Evolutionary conservation across 2,888 invertebrate genomes (phyloP), one percentile per base, ranked within the genome.

Genomic region (Dynastes grantii): DNA sequence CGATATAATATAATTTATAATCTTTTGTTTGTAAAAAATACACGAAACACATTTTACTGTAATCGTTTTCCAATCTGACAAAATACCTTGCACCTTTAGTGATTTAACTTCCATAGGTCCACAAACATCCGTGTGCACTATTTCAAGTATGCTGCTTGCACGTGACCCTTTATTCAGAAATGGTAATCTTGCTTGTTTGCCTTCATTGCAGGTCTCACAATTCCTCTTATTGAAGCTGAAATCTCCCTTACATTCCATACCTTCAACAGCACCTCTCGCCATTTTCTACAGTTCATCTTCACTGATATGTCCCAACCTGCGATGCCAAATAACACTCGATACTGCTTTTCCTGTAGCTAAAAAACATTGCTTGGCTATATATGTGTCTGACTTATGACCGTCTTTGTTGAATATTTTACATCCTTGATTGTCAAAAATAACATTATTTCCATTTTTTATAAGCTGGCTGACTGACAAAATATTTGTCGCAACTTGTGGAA

Each of bases 71-170:
- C 0, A 75, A 37, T 3, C 29, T 76, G 79, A 80, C 27, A 55
- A 61, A 78, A 78, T 80, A 79, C 64, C 51, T 75, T 22, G 78
- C 65, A 13, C 78, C 68, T 0, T 67, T 78, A 49, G 80, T 45
- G 83, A 83, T 49, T 32, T 29, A 37, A 73, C 79, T 78, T 83
- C 81, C 82, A 85, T 85, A 0, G 84, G 85, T 11, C 85, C 84
- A 81, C 84, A 85, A 6, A 86, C 40, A 76, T 86, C 85, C 8
- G 82, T 79, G 79, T 85, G 86, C 8, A 85, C 78, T n/a, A 85
- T 32, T 63, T 84, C 81, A n/a, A 86, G 80, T 77, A 73, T 80
- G 82, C 76, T 73, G 45, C n/a, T 82, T n/a, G 83, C 84, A 79
- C 83, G 83, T 6, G 79, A 79, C 3, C 78, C 79, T 16, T 67